Evolutionary conservation across 2,797 vertebrate genomes (phyloP), one percentile per base, ranked within the genome.

Genomic region (Xiphophorus birchmanni): DNA sequence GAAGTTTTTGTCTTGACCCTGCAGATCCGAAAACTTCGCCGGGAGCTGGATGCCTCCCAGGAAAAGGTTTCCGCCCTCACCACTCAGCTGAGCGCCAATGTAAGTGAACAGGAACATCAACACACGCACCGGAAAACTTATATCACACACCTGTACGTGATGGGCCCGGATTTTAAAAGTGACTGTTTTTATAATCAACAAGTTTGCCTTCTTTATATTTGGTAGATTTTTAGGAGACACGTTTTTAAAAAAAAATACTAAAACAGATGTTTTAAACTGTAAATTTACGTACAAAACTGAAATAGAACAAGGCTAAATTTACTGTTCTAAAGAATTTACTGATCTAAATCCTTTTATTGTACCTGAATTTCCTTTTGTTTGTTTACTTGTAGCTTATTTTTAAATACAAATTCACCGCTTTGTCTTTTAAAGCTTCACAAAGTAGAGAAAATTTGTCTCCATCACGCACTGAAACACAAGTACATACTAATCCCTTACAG

Each of bases 1-100:
- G 44, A 15, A 37, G 35, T 72, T 77, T 87, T 86, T 86, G 76
- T 86, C 29, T 0, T 71, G 60, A 50, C 1, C 84, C 71, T 60
- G 45, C 82, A 99, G 98, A 99, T 99, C 80, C 98, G 98, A 40
- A 99, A 99, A 86, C 95, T 99, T 56, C 95, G 98, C 2, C 95
- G 98, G 80, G 98, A 99, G 87, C 89, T 99, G 92, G 98, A 99
- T 74, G 96, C 98, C 74, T 99, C 98, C 58, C 98, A 99, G 92
- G 98, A 99, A 60, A 99, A 99, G 73, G 98, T 99, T 82, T 99
- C 98, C 0, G 98, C 98, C 77, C 94, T 99, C 88, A 99, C 98
- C 44, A 99, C 98, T 45, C 98, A 99, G 91, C 92, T 99, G 87
- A 98, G 97, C 65, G 98, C 98, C 75, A 99, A 99, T 8, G 98